Base-by-base conservation (phyloP, 1,140 invertebrate genomes). In the Bombus pyrosoma region DNA sequence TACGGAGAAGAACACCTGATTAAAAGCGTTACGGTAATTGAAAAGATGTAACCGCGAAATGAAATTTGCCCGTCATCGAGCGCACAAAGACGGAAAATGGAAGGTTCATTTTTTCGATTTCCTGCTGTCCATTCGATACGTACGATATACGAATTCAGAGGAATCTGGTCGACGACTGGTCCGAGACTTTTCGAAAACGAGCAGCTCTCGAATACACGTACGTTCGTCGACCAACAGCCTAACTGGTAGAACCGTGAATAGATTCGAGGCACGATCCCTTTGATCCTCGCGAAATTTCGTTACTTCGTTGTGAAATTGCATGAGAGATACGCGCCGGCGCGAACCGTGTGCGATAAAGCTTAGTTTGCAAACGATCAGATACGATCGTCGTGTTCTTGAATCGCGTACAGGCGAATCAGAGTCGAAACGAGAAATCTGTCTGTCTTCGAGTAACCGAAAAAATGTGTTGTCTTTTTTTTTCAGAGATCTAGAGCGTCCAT, bases 131-230 rank as follows among this genome's bases (percentile, higher is more conserved):
- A 43, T 28, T n/a, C 15, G 0, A n/a, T 9, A 1, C n/a, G 15
- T 74, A 25, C 1, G 18, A 72, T 8, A n/a, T 5, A 22, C 62
- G 62, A 72, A 68, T 72, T 73, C 66, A 69, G 41, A 81, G 28
- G 80, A 66, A 71, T 77, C 62, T 53, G 59, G 39, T 79, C 68
- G 71, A 74, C 80, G 77, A 39, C 18, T 72, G 13, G 22, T 64
- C 72, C 59, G 43, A 66, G 76, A 77, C 43, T 88, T 72, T 81
- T 73, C 37, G 18, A 83, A 78, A 81, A 43, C 71, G 75, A 57
- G 34, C 62, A 59, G 57, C 47, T 81, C 68, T 72, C 43, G 73
- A 64, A 22, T 64, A 72, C 66, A 66, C 53, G 37, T 81, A n/a
- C 57, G 57, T 39, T 47, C 34, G 32, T 37, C 18, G 32, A 25